phyloP scores from a whole-genome alignment of 2,888 invertebrate species.

The Tenthredo mesomela region DNA sequence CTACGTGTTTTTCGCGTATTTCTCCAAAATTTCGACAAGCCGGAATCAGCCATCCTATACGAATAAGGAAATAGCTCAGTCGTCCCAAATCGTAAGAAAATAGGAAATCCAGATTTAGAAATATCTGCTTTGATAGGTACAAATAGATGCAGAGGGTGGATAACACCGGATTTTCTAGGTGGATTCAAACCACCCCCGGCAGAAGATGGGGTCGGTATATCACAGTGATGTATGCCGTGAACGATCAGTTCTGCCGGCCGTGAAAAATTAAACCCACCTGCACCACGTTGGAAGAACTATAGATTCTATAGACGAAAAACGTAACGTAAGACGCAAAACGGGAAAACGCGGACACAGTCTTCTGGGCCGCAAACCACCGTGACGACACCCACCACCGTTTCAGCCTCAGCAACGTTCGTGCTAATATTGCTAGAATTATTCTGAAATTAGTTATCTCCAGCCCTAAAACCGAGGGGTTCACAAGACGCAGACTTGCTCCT shows the following conservation, averaged over 20 bases:
- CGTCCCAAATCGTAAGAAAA: background rate
- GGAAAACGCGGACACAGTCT: background rate
- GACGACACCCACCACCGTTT: background rate
- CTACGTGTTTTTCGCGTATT: background rate
- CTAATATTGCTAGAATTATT: slow-evolving; percentile 9
- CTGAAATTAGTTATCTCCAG: background rate
- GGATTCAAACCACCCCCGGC: slow-evolving; percentile 39
- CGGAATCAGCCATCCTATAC: background rate
- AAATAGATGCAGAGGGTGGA: slow-evolving; percentile 29
- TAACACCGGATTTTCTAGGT: slow-evolving; percentile 28
- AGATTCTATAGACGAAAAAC: background rate
- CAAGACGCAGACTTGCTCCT: background rate
- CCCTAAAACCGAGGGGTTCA: background rate
- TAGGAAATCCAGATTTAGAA: background rate
- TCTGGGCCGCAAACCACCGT: background rate
- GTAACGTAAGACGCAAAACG: background rate
- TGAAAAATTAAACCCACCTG: slow-evolving; percentile 59
- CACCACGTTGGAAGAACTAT: slow-evolving; percentile 23
- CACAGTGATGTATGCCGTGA: slow-evolving; percentile 58
- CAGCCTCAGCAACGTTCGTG: slow-evolving; percentile 7
- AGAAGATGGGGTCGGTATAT: slow-evolving; percentile 60
- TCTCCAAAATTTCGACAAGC: background rate
- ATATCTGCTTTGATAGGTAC: slow-evolving; percentile 24
- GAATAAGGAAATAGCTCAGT: background rate
- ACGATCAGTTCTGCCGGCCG: slow-evolving; percentile 58